These are phyloP conservation scores for Australoheros facetus DNA, from an alignment of 2,797 vertebrate species.

Conservation along the genomic window DNA sequence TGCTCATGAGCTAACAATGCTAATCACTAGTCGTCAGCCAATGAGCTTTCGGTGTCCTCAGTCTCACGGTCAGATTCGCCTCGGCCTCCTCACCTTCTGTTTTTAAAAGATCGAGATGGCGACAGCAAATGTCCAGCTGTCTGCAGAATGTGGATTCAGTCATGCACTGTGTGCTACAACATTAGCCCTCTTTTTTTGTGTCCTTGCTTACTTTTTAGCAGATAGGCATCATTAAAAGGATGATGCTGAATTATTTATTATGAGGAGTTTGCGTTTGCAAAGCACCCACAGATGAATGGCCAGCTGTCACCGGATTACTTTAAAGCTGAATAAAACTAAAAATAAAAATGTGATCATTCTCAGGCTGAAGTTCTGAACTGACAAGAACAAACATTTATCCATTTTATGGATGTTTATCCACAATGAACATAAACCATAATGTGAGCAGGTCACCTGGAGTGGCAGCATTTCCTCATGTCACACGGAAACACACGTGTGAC, in stretches of 20 bases:
- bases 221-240: not conserved
- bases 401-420: not conserved
- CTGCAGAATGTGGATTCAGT: not conserved
- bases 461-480: not conserved
- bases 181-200: not conserved
- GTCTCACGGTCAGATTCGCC: too few species aligned
- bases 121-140: accelerated
- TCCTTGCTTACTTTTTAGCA: not conserved
- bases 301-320: not conserved
- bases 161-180: not conserved
- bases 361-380: not conserved
- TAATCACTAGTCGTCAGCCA: not conserved
- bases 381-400: not conserved
- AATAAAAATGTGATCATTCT: not conserved
- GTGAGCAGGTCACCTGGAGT: not conserved
- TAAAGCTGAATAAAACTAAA: not conserved
- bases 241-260: accelerated
- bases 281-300: not conserved
- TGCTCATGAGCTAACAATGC: not conserved
- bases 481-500: not conserved
- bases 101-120: too few species aligned
- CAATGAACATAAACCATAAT: not conserved
- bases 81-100: too few species aligned
- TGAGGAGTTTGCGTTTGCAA: not conserved
- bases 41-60: not conserved